Evolutionary conservation across 1,140 invertebrate species (phyloP).

Genomic region (Bombus picipes): DNA sequence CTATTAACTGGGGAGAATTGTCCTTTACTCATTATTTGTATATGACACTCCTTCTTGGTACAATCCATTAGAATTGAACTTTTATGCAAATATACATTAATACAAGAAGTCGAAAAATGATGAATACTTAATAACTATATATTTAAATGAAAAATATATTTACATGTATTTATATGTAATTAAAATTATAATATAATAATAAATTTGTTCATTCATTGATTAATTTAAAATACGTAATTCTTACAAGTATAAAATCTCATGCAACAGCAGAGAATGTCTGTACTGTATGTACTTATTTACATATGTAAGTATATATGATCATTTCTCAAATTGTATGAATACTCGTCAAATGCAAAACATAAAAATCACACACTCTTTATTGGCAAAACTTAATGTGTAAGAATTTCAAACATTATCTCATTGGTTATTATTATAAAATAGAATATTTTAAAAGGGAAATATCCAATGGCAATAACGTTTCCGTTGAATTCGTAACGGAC

Average conservation of each 20-base stretch:
- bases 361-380: not conserved
- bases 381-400: not conserved
- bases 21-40: not conserved
- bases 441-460: conserved; percentile 3
- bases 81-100: not conserved
- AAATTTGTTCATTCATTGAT: not conserved
- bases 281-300: too few species aligned
- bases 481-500: not conserved
- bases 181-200: not conserved
- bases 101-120: not conserved
- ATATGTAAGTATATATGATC: not conserved
- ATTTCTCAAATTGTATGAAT: not conserved
- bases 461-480: conserved; percentile 24
- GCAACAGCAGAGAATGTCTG: not conserved
- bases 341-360: not conserved
- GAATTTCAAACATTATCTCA: not conserved
- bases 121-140: not conserved
- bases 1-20: conserved; percentile 31
- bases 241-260: not conserved
- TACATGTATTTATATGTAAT: not conserved
- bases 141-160: not conserved
- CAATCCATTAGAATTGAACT: not conserved
- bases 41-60: not conserved
- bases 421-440: not conserved
- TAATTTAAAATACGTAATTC: not conserved